Base-by-base conservation (phyloP, 2,888 invertebrate species). In the Andrena marginata region DNA sequence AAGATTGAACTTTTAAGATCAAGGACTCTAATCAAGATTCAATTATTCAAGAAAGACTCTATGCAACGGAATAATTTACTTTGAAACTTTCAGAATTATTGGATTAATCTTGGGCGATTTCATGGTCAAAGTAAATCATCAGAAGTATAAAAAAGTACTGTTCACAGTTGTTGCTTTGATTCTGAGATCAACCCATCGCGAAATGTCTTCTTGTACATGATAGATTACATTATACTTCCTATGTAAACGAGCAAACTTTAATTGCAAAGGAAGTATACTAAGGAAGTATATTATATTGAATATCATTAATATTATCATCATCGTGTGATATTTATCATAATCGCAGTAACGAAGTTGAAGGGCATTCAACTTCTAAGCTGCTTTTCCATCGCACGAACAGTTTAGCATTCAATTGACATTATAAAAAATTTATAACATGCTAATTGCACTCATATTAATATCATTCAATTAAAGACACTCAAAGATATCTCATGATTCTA, bases 191-290 rank as follows among this genome's bases (percentile, higher is more conserved):
- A 29, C 23, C 23, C 54, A 1, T 23, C 68, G 54, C 54, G 16
- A 68, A 26, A 6, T 68, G 8, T 54, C 54, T 35, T 68, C 16
- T 68, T 68, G 54, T 33, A 56, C 16, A 60, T 33, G n/a, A 4
- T 31, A 16, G 5, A 16, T 49, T 49, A 49, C 4, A 16, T 8
- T 60, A n/a, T 60, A 29, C 10, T 59, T 2, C 13, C 5, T 16
- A 29, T 26, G 29, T 5, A 59, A 26, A 23, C 56, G 26, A 59
- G 13, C 33, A 33, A 33, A 33, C 33, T 33, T 33, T 33, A 33
- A 33, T 33, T 33, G 33, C 33, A 33, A 33, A 33, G 8, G 33
- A 33, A 33, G 33, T 33, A 8, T 33, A n/a, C n/a, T n/a, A n/a
- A n/a, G n/a, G n/a, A n/a, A 0, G 7, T 7, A 31, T 31, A 31